Evolutionary conservation across 2,888 invertebrate species (phyloP).

Genomic region (Balanococcus diminutus): DNA sequence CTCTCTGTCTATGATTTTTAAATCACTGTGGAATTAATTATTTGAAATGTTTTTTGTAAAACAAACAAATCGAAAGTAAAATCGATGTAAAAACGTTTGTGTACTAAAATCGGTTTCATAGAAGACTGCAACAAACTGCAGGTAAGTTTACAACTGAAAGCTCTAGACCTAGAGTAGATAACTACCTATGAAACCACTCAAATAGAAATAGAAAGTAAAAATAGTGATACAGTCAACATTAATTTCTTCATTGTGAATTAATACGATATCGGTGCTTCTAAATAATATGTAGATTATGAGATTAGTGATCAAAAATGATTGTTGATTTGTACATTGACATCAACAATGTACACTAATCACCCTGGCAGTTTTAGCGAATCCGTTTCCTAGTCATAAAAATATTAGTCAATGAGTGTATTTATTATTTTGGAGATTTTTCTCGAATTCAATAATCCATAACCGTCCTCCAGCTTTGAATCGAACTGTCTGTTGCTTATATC

Average conservation of each 20-base stretch:
- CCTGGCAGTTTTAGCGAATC: neutral
- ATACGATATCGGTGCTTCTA: neutral
- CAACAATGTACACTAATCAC: neutral
- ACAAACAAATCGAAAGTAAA: no score
- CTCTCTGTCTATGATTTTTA: no score
- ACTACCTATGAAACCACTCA: no score
- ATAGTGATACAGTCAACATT: slow-evolving; percentile 1
- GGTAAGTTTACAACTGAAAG: no score
- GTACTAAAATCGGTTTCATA: no score
- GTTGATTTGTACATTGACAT: neutral
- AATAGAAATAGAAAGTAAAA: no score
- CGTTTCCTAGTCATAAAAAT: neutral
- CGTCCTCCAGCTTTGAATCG: slow-evolving; percentile 18
- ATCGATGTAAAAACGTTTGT: no score
- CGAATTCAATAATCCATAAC: neutral
- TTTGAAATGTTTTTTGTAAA: no score
- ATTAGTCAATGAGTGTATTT: neutral
- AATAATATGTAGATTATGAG: neutral
- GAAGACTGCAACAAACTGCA: no score
- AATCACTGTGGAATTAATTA: no score
- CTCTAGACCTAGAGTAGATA: no score
- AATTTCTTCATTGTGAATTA: neutral
- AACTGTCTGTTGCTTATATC: neutral
- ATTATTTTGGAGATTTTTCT: neutral
- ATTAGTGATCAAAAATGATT: neutral